Percentiles rank a stretch among this genome's conserved stretches.
Evolutionary conservation across 2,113 vertebrate genomes (phyloP).

Genomic region (Dipodomys merriami): DNA sequence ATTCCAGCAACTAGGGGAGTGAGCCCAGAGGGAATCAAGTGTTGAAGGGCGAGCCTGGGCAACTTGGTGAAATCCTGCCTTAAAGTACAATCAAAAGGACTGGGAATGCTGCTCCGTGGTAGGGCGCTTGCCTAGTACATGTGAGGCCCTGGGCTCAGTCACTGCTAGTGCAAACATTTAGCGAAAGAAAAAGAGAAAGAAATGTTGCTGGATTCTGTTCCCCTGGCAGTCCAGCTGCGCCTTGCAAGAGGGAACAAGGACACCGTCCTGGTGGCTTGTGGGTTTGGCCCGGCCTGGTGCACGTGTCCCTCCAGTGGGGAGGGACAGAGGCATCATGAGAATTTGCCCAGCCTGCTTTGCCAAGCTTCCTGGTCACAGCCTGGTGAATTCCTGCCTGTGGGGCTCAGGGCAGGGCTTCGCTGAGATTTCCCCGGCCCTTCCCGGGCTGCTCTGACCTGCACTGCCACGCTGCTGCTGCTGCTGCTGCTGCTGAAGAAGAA

Average conservation of each 20-base stretch:
- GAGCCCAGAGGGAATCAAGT: not conserved
- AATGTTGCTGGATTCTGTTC: not conserved
- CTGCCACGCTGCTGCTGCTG: no score
- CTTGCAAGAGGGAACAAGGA: not conserved
- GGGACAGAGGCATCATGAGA: not conserved
- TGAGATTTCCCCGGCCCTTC: not conserved
- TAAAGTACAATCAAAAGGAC: not conserved
- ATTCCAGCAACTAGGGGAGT: not conserved
- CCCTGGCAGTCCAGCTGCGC: not conserved
- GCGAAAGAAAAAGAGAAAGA: not conserved
- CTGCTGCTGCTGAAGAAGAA: not conserved
- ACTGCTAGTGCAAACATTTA: not conserved
- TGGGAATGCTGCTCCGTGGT: not conserved
- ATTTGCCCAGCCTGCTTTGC: not conserved
- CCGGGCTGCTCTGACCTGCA: not conserved
- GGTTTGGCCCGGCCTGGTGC: not conserved
- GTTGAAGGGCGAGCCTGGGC: not conserved
- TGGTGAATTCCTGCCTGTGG: not conserved
- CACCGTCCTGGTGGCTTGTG: not conserved
- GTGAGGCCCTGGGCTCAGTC: no score
- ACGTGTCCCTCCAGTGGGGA: not conserved
- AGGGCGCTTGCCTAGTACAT: not conserved
- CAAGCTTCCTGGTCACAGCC: not conserved
- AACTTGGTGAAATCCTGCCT: not conserved
- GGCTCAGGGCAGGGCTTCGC: not conserved